Conservation (phyloP, 2,113 vertebrate genomes). For the Isurus oxyrinchus region DNA sequence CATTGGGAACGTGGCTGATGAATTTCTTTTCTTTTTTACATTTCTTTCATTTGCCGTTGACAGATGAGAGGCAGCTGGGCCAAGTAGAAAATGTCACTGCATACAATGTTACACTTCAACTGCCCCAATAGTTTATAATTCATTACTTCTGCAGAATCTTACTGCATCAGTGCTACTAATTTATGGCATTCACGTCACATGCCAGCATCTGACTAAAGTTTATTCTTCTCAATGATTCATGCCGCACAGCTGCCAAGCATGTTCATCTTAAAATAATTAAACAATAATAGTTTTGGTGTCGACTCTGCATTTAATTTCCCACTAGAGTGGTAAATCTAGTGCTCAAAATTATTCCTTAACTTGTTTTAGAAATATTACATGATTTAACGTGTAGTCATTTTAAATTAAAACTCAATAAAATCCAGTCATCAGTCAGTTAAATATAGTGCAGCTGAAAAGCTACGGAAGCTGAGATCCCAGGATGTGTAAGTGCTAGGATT, state of each 20-base stretch:
- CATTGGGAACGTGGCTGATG: conserved; percentile 13
- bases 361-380: neutral
- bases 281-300: neutral
- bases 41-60: conserved; percentile 29
- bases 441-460: neutral
- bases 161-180: conserved; percentile 12
- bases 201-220: conserved; percentile 4
- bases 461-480: neutral
- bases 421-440: neutral
- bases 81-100: conserved; percentile 33
- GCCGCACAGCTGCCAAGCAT: conserved; percentile 4
- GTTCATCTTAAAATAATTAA: conserved; percentile 28
- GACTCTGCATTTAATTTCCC: neutral
- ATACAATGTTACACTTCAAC: conserved; percentile 36
- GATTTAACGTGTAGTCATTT: neutral
- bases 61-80: conserved; percentile 35
- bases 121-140: conserved; percentile 31
- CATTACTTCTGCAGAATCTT: conserved; percentile 30
- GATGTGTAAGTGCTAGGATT: neutral
- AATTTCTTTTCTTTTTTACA: neutral
- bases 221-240: conserved; percentile 28
- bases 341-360: neutral
- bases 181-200: conserved; percentile 25
- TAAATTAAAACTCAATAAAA: conserved; percentile 11
- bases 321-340: neutral